Percentiles rank a stretch among this genome's conserved stretches.
Evolutionary conservation across 2,888 invertebrate genomes (phyloP).

Genomic region (Dascillus cervinus): DNA sequence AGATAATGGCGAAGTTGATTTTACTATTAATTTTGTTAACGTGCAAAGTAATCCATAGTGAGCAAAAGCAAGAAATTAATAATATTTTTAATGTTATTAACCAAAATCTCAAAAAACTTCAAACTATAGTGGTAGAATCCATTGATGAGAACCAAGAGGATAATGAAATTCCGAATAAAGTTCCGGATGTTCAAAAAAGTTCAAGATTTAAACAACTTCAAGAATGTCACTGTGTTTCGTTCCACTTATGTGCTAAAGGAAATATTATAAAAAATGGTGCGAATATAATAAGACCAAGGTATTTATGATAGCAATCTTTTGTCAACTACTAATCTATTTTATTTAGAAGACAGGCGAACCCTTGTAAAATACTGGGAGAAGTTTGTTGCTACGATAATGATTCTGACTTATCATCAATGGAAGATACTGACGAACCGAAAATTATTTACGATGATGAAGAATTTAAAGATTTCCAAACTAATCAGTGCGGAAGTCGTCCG

Average conservation of each 20-base stretch:
- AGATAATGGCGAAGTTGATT: too few relatives aligned
- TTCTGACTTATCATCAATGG: neutral
- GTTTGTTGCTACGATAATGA: neutral
- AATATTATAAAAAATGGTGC: neutral
- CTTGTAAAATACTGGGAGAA: neutral
- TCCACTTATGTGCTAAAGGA: neutral
- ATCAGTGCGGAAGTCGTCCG: conserved; percentile 1
- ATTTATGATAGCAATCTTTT: too few relatives aligned
- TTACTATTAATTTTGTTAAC: too few relatives aligned
- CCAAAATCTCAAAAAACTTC: conserved; percentile 1
- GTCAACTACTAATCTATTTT: too few relatives aligned
- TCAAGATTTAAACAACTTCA: neutral
- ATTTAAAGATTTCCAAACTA: neutral
- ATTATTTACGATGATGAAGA: neutral
- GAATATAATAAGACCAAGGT: neutral
- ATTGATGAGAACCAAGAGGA: neutral
- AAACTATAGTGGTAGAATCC: neutral
- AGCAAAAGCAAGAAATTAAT: conserved; percentile 1
- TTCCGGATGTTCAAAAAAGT: neutral
- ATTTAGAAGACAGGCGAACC: neutral
- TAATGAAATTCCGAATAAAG: too few relatives aligned
- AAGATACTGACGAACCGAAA: neutral
- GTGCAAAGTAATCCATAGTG: too few relatives aligned
- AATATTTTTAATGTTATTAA: conserved; percentile 2
- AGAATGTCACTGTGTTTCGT: conserved; percentile 1